phyloP scores from a whole-genome alignment of 2,113 vertebrate genomes.

The Eptatretus burgeri region DNA sequence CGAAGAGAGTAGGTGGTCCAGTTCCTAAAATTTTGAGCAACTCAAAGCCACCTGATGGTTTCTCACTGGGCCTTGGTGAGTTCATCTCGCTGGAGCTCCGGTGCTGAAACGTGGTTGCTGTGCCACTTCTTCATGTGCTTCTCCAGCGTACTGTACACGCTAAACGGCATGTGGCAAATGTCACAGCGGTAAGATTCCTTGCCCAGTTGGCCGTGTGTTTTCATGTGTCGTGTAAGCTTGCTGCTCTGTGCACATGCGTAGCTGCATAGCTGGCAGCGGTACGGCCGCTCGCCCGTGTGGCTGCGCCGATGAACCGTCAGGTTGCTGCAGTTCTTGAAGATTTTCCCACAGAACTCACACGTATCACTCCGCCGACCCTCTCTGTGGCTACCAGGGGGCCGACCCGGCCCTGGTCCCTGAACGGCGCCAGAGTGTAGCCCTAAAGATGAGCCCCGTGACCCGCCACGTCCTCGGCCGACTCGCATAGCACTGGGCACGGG shows the following conservation, averaged over 20 bases:
- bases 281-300: constrained; percentile 97
- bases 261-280: constrained; percentile 99
- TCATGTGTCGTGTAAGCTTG: constrained; percentile 99
- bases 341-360: constrained; percentile 95
- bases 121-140: constrained; percentile 99
- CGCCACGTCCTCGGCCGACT: constrained; percentile 82
- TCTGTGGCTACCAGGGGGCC: constrained; percentile 41
- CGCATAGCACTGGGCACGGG: constrained; percentile 86
- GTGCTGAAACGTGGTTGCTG: constrained; percentile 26
- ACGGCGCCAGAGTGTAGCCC: not conserved
- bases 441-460: constrained; percentile 37
- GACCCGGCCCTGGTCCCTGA: constrained; percentile 13
- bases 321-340: constrained; percentile 99
- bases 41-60: too few relatives aligned
- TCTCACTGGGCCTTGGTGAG: too few relatives aligned
- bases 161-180: constrained; percentile 99
- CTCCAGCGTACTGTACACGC: constrained; percentile 99
- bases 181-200: constrained; percentile 99
- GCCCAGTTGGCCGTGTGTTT: constrained; percentile 98
- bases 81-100: not conserved
- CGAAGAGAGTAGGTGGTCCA: too few relatives aligned
- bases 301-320: constrained; percentile 98
- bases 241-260: constrained; percentile 99
- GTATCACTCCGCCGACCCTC: constrained; percentile 92
- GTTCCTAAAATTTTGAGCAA: too few relatives aligned